Evolutionary conservation across 2,888 invertebrate species (phyloP), one percentile per base, ranked within the genome.

Genomic region (Tachystola acroxantha): DNA sequence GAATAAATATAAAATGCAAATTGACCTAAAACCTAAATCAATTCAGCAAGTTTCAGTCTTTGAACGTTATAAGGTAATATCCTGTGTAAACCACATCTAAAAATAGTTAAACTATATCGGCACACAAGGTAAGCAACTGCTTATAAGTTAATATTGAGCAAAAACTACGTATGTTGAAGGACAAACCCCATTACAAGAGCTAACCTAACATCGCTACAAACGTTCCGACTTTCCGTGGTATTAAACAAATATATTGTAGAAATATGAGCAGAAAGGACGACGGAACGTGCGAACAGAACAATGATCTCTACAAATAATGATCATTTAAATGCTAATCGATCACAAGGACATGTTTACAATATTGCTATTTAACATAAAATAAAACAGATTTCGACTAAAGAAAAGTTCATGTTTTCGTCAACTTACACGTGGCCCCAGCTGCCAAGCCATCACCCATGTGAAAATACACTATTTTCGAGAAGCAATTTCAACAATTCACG

Each of bases 391-490:
- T 19, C 11, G 3, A 13, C 11, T 29, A 2, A 29, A 22, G 9
- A 7, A 14, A n/a, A 34, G 20, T 25, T 3, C 4, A 43, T 45
- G 44, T 39, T 50, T 48, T 40, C 30, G 39, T 39, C 34, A 46
- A 77, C 86, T 79, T 74, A 86, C 86, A 80, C 81, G 85, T 67
- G 81, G 79, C 74, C 85, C 86, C 76, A 80, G 77, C 75, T 85
- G 86, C 86, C 86, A 86, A 85, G 86, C 86, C 86, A 86, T 86
- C 76, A 85, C 85, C 85, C 85, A 86, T 85, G 79, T 76, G 84
- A 77, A 76, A 69, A 67, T 73, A 64, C 65, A 82, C 84, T 78
- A 76, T 68, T 76, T 77, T 67, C 62, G 64, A 64, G 71, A 71
- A 65, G 58, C 57, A 80, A 74, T 69, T n/a, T n/a, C 55, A 61